Evolutionary conservation across 2,888 invertebrate species (phyloP), one percentile per base, ranked within the genome.

Genomic region (Synergus laeviventris): DNA sequence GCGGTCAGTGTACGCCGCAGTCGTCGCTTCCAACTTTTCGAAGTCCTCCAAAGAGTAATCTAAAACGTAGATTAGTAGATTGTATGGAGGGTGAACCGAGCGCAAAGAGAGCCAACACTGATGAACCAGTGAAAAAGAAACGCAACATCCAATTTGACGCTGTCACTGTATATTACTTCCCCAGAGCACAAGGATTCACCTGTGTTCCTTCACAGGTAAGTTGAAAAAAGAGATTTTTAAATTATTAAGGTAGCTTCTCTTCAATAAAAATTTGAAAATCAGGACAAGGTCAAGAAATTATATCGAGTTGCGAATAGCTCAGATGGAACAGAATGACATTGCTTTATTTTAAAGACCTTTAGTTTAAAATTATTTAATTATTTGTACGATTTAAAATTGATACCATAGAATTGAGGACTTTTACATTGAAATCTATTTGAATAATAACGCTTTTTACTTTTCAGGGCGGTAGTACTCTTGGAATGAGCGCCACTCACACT

Each of bases 161-260:
- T 83, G 98, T 99, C 0, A 97, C 97, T 24, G 98, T 99, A 12
- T 99, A 94, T 91, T 99, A 98, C 92, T 99, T 99, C 92, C 97
- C 97, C 2, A 93, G 99, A 87, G 94, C 97, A 75, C 97, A 97
- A 92, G 97, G 97, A 24, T 97, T 97, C 91, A 95, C 96, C 54
- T 97, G 97, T 91, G 97, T 97, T 80, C 97, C 97, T 73, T 97
- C 97, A 14, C 95, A 96, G 91, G 97, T 97, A 76, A 77, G 75
- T 49, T 36, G 2, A 64, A 24, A 56, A 56, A 11, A 24, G 21
- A 56, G 21, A 21, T 24, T 56, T 4, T 3, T 24, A 14, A 21
- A 45, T 56, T 18, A 56, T 18, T 56, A 56, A 18, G 21, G 21
- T 14, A 1, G 21, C 21, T 56, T 12, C 12, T 49, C n/a, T n/a